A percentile compares a stretch with the other conserved stretches of the same genome.
phyloP scores from a whole-genome alignment of 37 sponge, comb jelly and placozoan genomes.

The Mnemiopsis leidyi region DNA sequence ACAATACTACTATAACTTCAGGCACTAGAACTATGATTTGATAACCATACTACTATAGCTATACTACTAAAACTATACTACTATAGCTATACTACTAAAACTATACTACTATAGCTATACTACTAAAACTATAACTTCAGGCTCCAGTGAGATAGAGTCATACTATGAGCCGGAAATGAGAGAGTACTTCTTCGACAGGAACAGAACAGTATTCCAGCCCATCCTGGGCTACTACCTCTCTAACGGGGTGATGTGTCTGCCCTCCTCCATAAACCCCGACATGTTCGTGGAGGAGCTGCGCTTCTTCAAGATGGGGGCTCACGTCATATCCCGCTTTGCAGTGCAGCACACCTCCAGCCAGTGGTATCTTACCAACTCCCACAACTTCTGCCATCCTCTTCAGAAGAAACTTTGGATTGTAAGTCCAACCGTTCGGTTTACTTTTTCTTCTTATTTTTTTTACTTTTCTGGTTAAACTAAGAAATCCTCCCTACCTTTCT shows the following conservation, averaged over 20 bases:
- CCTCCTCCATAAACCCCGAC: slow-evolving; percentile 45
- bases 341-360: not conserved
- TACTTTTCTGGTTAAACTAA: too few relatives aligned
- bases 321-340: slow-evolving; percentile 4
- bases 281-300: slow-evolving; percentile 54
- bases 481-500: too few relatives aligned
- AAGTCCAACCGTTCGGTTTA: too few relatives aligned
- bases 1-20: too few relatives aligned
- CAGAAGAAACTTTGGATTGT: slow-evolving; percentile 48
- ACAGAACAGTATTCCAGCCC: not conserved
- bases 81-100: too few relatives aligned
- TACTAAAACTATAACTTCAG: too few relatives aligned
- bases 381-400: not conserved
- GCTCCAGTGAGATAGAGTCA: not conserved
- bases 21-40: too few relatives aligned
- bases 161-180: not conserved
- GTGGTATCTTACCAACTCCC: not conserved
- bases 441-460: too few relatives aligned
- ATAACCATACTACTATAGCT: too few relatives aligned
- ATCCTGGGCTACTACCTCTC: slow-evolving; percentile 45
- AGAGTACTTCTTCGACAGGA: slow-evolving; percentile 55
- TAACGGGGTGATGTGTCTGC: slow-evolving; percentile 47
- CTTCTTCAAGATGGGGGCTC: slow-evolving; percentile 21
- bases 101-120: too few relatives aligned
- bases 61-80: too few relatives aligned